phyloP scores from a whole-genome alignment of 2,888 invertebrate genomes.

The Melitaea athalia region DNA sequence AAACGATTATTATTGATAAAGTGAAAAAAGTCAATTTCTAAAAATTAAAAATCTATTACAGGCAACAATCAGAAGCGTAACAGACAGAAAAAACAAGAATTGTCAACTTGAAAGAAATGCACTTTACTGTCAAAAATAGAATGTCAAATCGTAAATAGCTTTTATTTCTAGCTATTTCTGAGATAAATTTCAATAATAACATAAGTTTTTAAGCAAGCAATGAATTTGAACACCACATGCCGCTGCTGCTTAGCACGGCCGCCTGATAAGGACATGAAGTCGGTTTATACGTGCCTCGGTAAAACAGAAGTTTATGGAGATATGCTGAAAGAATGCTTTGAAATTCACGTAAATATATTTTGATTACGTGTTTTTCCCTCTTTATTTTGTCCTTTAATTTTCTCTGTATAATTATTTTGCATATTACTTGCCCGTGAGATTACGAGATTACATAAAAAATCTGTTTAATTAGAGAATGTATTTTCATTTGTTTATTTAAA shows the following conservation, averaged over 20 bases:
- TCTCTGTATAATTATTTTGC: background rate
- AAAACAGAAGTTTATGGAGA: conserved; percentile 66
- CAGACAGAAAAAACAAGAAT: background rate
- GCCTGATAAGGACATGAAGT: conserved; percentile 64
- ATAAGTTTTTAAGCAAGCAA: conserved; percentile 36
- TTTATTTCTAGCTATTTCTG: conserved; percentile 2
- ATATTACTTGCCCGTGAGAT: background rate
- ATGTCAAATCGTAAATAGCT: conserved; percentile 9
- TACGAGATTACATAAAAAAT: no score
- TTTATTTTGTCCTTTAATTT: background rate
- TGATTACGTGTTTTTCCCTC: background rate
- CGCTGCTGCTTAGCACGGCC: conserved; percentile 66
- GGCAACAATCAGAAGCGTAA: no score
- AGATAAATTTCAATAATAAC: background rate
- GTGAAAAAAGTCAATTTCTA: no score
- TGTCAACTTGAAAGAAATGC: conserved; percentile 7
- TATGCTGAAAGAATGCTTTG: conserved; percentile 74
- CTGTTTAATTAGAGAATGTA: background rate
- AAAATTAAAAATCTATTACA: no score
- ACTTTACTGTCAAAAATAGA: conserved; percentile 5
- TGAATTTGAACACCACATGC: conserved; percentile 55
- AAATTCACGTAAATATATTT: conserved; percentile 61
- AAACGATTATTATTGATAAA: no score
- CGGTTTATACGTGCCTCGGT: conserved; percentile 55
- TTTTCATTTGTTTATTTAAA: background rate